Percentiles rank a stretch among this genome's conserved stretches.
Conservation (phyloP, 2,797 vertebrate species). For the Babyrousa celebensis region DNA sequence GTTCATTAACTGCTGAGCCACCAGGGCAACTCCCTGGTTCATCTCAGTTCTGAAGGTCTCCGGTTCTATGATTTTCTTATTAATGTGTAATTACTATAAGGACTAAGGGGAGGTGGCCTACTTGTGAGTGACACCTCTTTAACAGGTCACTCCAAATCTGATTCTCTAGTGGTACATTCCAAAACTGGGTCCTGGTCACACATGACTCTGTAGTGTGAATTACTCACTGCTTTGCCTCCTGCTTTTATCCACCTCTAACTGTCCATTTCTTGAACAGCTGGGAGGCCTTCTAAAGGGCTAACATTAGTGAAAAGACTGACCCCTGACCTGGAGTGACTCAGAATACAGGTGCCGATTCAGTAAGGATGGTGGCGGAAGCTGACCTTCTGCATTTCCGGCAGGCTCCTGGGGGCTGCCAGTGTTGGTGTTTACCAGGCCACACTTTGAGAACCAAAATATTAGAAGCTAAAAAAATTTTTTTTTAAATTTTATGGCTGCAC, state of each 20-base stretch:
- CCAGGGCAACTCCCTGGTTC: not conserved
- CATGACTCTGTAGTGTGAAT: not conserved
- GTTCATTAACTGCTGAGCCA: too few relatives aligned
- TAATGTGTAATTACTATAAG: slow-evolving; percentile 80
- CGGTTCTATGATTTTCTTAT: slow-evolving; percentile 16
- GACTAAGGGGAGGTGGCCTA: slow-evolving; percentile 83
- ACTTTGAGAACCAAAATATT: not conserved
- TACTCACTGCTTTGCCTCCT: not conserved
- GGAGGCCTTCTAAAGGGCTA: not conserved
- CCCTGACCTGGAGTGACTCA: not conserved
- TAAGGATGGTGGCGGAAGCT: not conserved
- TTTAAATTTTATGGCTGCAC: too few relatives aligned
- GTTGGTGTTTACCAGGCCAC: not conserved
- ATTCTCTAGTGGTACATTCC: slow-evolving; percentile 72
- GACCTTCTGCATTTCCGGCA: not conserved
- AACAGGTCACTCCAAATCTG: slow-evolving; percentile 79
- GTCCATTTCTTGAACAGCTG: slow-evolving; percentile 9
- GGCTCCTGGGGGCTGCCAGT: not conserved
- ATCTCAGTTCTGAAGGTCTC: not conserved
- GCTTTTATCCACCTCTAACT: not conserved
- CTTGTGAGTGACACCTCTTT: slow-evolving; percentile 75
- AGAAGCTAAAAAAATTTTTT: not conserved
- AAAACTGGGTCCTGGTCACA: slow-evolving; percentile 65
- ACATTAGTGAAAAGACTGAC: not conserved
- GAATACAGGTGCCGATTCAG: not conserved